These are phyloP conservation scores for Oikopleura dioica DNA, from an alignment of 23 tunicate genomes.

Conservation along the genomic window DNA sequence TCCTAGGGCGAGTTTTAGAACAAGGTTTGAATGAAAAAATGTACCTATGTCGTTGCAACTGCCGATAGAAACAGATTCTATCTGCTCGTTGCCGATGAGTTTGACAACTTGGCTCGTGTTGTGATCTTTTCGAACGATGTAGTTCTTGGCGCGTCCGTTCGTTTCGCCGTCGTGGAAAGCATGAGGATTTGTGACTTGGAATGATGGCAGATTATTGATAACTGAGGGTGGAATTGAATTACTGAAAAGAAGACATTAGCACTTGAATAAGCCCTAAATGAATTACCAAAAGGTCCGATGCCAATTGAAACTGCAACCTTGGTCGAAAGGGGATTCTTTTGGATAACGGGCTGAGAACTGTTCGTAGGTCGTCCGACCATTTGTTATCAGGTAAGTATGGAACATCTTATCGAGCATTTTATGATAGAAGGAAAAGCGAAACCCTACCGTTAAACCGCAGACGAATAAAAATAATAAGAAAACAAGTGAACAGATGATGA, in stretches of 20 bases:
- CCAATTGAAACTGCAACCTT: neutral
- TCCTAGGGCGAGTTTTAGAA: too few relatives aligned
- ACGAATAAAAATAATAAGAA: neutral
- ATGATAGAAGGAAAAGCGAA: too few relatives aligned
- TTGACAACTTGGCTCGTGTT: neutral
- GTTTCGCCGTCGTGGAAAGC: too few relatives aligned
- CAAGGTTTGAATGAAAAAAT: neutral
- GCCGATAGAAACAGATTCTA: neutral
- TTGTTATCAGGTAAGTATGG: slow-evolving; percentile 10
- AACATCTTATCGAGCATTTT: too few relatives aligned
- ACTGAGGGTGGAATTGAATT: too few relatives aligned
- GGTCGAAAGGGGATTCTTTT: neutral
- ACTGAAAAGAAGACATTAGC: too few relatives aligned
- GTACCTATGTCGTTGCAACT: neutral
- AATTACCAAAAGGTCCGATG: neutral
- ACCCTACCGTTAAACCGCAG: neutral
- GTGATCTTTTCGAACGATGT: too few relatives aligned
- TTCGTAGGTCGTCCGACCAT: slow-evolving; percentile 6
- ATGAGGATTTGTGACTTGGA: too few relatives aligned
- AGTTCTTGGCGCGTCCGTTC: too few relatives aligned
- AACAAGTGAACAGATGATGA: neutral
- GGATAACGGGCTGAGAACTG: slow-evolving; percentile 2
- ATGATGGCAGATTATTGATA: too few relatives aligned
- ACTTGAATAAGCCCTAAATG: too few relatives aligned
- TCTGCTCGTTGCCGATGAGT: neutral